Base-by-base conservation (phyloP, 2,113 vertebrate species). In the Rhizomys pruinosus region DNA sequence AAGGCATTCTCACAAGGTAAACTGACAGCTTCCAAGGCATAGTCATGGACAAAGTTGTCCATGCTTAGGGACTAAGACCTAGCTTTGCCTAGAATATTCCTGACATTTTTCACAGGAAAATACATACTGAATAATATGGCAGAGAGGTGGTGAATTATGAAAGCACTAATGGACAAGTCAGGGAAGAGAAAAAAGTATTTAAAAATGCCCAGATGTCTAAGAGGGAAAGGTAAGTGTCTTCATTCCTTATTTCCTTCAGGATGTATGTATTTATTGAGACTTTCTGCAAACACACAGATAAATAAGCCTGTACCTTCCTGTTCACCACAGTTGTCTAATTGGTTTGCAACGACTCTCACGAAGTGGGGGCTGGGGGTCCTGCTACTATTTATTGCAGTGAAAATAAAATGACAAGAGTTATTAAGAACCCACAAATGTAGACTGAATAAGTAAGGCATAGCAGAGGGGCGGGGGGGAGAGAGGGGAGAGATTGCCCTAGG, bases 41-140 rank as follows among this genome's bases (percentile, higher is more conserved):
- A 42, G 37, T 6, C 25, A 44, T 66, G 42, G 86, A 77, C 47
- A 52, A 68, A 82, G 68, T 77, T 44, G 32, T 80, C 76, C 29
- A 3, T 37, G 9, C 42, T 91, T 74, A 32, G 42, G 23, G 19
- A 66, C 25, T 1, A 4, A 71, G 32, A 32, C 13, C 22, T 20
- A 17, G 59, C 94, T 87, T 90, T 89, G 69, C 92, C 87, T 76
- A 39, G 25, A 76, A 69, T 71, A 71, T 66, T 87, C n/a, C 47
- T 55, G 23, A 73, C 47, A 34, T 34, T 57, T 79, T 89, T 80
- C n/a, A 61, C 13, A 57, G 82, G 44, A 82, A 81, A 89, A 16
- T 8, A 9, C 32, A 7, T 22, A 6, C 63, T 64, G 66, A 39
- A 55, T 64, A 59, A 39, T 19, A 44, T 73, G 42, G 9, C 63